Conservation (phyloP, 37 sponge, comb jelly and placozoan species). For the Lycopodina hypogea region DNA sequence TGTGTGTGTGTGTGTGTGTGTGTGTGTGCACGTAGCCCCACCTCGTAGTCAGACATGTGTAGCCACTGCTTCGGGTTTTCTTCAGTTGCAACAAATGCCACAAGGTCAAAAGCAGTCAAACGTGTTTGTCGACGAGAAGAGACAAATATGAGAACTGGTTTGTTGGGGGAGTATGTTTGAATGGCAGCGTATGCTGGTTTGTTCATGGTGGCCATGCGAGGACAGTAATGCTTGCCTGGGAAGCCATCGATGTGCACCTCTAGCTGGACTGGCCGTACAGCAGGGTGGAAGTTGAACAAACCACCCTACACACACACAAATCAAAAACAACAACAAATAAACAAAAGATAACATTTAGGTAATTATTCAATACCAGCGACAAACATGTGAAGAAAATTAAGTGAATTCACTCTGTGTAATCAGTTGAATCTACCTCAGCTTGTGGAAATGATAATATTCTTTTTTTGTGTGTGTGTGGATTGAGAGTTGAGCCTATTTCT, state of each 20-base stretch:
- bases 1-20: no score
- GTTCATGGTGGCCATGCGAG: slow-evolving; percentile 99
- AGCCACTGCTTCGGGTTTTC: slow-evolving; percentile 94
- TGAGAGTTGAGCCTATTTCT: no score
- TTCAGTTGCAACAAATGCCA: slow-evolving; percentile 73
- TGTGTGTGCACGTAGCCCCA: no score
- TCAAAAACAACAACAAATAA: no score
- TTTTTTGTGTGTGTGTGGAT: no score
- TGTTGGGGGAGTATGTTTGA: slow-evolving; percentile 82
- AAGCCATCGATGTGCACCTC: slow-evolving; percentile 95
- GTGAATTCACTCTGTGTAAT: no score
- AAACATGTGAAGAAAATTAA: no score
- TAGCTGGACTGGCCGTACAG: slow-evolving; percentile 97
- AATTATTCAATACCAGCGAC: not conserved
- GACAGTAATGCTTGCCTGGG: slow-evolving; percentile 98
- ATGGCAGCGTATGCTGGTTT: slow-evolving; percentile 94
- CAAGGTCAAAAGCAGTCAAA: slow-evolving; percentile 92
- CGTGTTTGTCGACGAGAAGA: slow-evolving; percentile 98
- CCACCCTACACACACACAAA: slow-evolving; percentile 68
- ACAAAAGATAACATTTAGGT: not conserved
- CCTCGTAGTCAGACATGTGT: slow-evolving; percentile 81
- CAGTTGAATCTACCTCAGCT: no score
- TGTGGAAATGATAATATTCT: no score
- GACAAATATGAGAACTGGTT: slow-evolving; percentile 95
- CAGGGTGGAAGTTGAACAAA: slow-evolving; percentile 97